These are phyloP conservation scores for Drosophila antonietae DNA, from an alignment of 2,888 invertebrate species.

Conservation along the genomic window DNA sequence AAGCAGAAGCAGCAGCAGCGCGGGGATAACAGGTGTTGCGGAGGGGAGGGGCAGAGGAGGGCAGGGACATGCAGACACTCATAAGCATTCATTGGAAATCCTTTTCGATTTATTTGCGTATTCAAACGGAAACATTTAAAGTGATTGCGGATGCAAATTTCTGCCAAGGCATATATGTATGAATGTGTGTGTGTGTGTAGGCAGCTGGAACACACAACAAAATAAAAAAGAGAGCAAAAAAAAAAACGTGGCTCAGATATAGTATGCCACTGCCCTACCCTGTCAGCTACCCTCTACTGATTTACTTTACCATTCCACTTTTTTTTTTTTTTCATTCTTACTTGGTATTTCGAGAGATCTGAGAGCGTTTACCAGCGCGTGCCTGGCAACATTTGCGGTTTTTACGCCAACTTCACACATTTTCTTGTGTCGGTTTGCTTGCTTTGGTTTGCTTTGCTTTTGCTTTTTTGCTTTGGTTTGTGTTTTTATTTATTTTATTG, in stretches of 20 bases:
- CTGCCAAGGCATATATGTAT: constrained; percentile 33
- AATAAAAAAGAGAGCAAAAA: background rate
- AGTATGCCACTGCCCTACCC: constrained; percentile 12
- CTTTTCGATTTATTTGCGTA: constrained; percentile 81
- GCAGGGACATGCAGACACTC: constrained; percentile 51
- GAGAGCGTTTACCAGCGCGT: constrained; percentile 67
- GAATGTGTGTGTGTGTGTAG: constrained; percentile 27
- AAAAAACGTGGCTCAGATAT: constrained; percentile 43
- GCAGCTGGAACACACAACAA: constrained; percentile 28
- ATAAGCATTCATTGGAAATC: constrained; percentile 79
- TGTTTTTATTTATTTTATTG: constrained; percentile 41
- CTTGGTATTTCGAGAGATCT: constrained; percentile 61
- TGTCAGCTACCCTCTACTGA: constrained; percentile 12
- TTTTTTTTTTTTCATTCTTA: constrained; percentile 17
- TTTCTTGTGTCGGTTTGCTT: constrained; percentile 66
- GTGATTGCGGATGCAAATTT: constrained; percentile 81
- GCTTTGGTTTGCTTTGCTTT: constrained; percentile 31
- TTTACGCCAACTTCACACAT: constrained; percentile 77
- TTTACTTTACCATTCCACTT: constrained; percentile 9
- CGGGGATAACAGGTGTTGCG: background rate
- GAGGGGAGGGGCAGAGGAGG: constrained; percentile 4
- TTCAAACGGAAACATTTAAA: constrained; percentile 82
- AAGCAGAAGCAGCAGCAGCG: background rate
- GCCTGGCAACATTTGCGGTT: constrained; percentile 78
- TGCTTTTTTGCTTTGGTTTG: constrained; percentile 22